These are phyloP conservation scores for Drosophila yooni DNA, from an alignment of 2,888 invertebrate genomes.

Conservation along the genomic window DNA sequence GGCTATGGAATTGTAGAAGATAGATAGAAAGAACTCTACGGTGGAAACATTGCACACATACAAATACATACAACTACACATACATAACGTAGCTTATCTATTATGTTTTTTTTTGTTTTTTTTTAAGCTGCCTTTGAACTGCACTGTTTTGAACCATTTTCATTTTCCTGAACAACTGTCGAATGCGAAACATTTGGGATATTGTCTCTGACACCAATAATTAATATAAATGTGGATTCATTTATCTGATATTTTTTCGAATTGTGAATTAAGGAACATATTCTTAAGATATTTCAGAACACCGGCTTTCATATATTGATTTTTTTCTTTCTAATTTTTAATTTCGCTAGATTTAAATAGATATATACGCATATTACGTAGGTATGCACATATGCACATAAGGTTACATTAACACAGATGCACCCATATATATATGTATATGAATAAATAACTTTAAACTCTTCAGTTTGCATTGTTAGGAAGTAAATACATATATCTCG, in stretches of 20 bases:
- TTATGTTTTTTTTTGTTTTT: not conserved
- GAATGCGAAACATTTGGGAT: conserved; percentile 3
- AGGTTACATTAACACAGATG: not conserved
- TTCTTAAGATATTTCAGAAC: conserved; percentile 12
- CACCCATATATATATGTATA: conserved; percentile 8
- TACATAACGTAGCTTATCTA: not conserved
- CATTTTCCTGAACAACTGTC: not conserved
- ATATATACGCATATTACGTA: not conserved
- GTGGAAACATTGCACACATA: not conserved
- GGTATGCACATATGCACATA: conserved; percentile 3
- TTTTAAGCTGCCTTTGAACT: conserved; percentile 1
- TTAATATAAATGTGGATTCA: conserved; percentile 25
- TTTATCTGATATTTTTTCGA: conserved; percentile 12
- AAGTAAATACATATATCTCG: conserved; percentile 33
- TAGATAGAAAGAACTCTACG: not conserved
- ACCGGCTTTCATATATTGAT: not conserved
- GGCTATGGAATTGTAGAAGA: not conserved
- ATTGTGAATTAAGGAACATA: conserved; percentile 31
- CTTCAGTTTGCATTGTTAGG: conserved; percentile 31
- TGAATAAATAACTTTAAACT: conserved; percentile 27
- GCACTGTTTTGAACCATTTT: not conserved
- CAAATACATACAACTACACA: conserved; percentile 1
- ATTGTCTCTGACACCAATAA: conserved; percentile 5
- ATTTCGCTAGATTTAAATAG: conserved; percentile 7
- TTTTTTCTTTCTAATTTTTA: not conserved